Evolutionary conservation across 2,113 vertebrate genomes (phyloP), one percentile per base, ranked within the genome.

Genomic region (Anser brachyrhynchus): DNA sequence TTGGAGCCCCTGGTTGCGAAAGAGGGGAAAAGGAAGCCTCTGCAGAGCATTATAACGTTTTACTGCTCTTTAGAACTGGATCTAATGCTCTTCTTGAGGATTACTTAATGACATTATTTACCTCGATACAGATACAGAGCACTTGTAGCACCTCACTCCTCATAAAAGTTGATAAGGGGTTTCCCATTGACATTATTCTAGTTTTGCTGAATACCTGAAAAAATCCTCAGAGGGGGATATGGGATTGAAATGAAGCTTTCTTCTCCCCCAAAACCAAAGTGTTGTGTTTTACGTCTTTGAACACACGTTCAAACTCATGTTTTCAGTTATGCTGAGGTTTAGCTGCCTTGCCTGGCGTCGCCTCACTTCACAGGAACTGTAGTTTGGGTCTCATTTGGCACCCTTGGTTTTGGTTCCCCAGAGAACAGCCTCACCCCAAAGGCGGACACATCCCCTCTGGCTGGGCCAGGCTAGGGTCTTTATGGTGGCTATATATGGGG

Each of bases 191-290:
- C 82, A 41, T 33, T 51, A 49, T 90, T 79, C 61, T 43, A 85
- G 25, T n/a, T 92, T 71, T 75, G 12, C 19, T 71, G 31, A 91
- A 84, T 71, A 71, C 21, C 28, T 78, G 77, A 58, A 67, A 78
- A 74, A 62, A 31, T 35, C n/a, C 23, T 84, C 67, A 3, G 28
- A 89, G 41, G 10, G 12, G 8, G 4, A n/a, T 55, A 37, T 15
- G 26, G 35, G 19, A 57, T 33, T 69, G 66, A 91, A 90, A 66
- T 33, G 3, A 78, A 82, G 74, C 23, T 11, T 23, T 17, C 29
- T 79, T 29, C 10, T 0, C 1, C 6, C 19, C 4, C 1, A 2
- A 8, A 37, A 43, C 7, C 46, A 52, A 71, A 84, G 29, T 15
- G 9, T 29, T 57, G 6, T 64, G 33, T 62, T 92, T 94, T 66